Percentiles rank a stretch among this genome's conserved stretches.
phyloP scores from a whole-genome alignment of 2,797 vertebrate genomes.

The Nannoperca obscura region DNA sequence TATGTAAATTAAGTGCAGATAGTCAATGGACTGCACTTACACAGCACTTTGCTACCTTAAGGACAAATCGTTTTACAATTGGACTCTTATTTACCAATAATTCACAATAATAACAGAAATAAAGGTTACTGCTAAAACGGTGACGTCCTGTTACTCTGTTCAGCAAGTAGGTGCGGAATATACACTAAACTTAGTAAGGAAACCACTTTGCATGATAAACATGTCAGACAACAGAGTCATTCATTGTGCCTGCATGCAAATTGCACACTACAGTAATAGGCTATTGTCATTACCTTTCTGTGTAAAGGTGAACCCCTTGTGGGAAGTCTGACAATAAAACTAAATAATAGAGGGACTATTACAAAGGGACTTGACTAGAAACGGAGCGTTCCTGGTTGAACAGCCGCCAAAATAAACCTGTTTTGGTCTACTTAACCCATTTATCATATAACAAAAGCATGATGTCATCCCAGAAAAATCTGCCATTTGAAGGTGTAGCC shows the following conservation, averaged over 20 bases:
- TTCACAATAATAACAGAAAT: neutral
- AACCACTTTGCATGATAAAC: conserved; percentile 19
- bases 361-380: neutral
- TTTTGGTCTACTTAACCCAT: conserved; percentile 37
- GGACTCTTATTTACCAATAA: too few species aligned
- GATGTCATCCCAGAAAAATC: conserved; percentile 75
- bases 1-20: neutral
- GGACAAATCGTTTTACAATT: too few species aligned
- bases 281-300: neutral
- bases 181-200: neutral
- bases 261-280: neutral
- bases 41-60: too few species aligned
- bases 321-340: conserved; percentile 2
- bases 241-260: neutral
- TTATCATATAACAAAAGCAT: conserved; percentile 63
- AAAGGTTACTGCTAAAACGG: neutral
- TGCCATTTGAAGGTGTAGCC: conserved; percentile 61
- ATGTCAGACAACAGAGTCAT: conserved; percentile 18
- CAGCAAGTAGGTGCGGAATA: neutral
- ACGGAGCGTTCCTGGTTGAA: neutral
- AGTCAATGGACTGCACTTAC: too few species aligned
- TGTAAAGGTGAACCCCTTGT: conserved; percentile 2
- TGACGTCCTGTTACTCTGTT: conserved; percentile 6
- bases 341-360: neutral
- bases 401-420: conserved; percentile 27